Evolutionary conservation across 2,113 vertebrate genomes (phyloP).

Genomic region (Eublepharis macularius): DNA sequence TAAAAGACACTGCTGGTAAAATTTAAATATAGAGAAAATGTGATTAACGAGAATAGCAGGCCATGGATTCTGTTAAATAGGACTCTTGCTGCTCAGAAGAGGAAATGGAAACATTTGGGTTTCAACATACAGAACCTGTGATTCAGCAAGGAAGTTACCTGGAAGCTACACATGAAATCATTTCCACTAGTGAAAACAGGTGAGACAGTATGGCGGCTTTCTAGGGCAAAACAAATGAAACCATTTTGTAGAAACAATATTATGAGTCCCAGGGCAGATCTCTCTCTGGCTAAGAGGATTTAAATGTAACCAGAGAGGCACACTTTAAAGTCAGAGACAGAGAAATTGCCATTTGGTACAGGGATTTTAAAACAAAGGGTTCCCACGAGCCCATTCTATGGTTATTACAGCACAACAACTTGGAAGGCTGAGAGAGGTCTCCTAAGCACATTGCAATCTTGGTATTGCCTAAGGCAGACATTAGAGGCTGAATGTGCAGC

Average conservation of each 20-base stretch:
- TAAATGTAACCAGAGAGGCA: slow-evolving; percentile 16
- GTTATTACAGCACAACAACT: background rate
- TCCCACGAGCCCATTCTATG: background rate
- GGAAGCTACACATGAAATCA: background rate
- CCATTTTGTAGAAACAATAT: background rate
- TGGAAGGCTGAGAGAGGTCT: background rate
- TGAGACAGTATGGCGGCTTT: background rate
- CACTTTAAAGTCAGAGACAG: background rate
- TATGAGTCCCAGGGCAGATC: slow-evolving; percentile 10
- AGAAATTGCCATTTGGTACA: slow-evolving; percentile 4
- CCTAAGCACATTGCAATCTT: slow-evolving; percentile 1
- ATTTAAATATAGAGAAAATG: slow-evolving; percentile 5
- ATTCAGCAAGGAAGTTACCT: background rate
- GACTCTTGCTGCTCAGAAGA: background rate
- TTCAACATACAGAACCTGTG: background rate
- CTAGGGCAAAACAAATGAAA: slow-evolving; percentile 16
- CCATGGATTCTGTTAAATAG: background rate
- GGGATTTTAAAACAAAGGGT: slow-evolving; percentile 7
- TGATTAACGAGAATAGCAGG: slow-evolving; percentile 9
- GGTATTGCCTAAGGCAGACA: background rate
- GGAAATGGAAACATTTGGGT: background rate
- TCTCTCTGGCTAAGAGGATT: slow-evolving; percentile 24
- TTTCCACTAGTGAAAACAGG: background rate
- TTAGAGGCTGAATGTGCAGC: background rate
- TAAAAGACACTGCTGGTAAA: background rate